phyloP scores from a whole-genome alignment of 1,140 invertebrate genomes.

The Rhynchophorus ferrugineus region DNA sequence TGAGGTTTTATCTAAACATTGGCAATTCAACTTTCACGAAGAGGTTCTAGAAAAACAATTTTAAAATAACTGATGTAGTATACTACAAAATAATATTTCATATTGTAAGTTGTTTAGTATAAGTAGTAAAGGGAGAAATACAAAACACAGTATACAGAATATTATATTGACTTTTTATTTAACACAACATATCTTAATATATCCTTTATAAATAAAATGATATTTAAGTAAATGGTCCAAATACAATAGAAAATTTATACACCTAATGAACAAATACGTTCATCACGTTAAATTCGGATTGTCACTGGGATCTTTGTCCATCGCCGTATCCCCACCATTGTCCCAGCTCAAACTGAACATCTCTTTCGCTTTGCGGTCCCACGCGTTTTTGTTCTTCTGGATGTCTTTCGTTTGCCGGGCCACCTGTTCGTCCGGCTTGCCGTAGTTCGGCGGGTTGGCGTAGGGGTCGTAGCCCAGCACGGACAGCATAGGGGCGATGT shows the following conservation, averaged over 20 bases:
- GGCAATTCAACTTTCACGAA: no score
- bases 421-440: slow-evolving; percentile 75
- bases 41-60: no score
- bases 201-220: slow-evolving; percentile 1
- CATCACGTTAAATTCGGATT: slow-evolving; percentile 29
- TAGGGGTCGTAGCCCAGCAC: slow-evolving; percentile 90
- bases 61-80: no score
- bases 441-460: slow-evolving; percentile 90
- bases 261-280: not conserved
- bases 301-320: slow-evolving; percentile 36
- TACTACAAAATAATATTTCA: no score
- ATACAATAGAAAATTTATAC: not conserved
- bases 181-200: no score
- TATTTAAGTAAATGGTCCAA: slow-evolving; percentile 3
- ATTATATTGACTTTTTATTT: no score
- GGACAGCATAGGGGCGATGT: slow-evolving; percentile 86
- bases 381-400: slow-evolving; percentile 47
- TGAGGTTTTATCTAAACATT: no score
- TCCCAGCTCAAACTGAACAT: slow-evolving; percentile 37
- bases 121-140: no score
- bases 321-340: slow-evolving; percentile 29
- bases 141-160: no score
- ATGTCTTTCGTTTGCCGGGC: slow-evolving; percentile 67
- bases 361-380: slow-evolving; percentile 50
- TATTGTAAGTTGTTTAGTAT: no score